phyloP scores from a whole-genome alignment of 2,797 vertebrate genomes.

The Notoglanidium macrostoma region DNA sequence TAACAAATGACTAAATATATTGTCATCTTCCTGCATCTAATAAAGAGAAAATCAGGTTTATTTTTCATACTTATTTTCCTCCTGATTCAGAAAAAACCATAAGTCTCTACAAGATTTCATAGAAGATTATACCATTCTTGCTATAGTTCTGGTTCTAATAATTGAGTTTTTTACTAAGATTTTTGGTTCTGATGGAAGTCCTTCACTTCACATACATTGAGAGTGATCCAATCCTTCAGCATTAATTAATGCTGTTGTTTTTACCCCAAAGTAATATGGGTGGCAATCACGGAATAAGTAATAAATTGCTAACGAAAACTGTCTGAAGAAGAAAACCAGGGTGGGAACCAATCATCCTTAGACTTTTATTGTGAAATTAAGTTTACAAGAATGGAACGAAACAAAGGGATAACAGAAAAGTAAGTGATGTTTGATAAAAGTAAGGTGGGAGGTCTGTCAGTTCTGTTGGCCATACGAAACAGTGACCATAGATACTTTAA shows the following conservation, averaged over 20 bases:
- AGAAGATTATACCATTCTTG: background rate
- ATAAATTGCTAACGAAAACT: background rate
- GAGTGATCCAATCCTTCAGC: background rate
- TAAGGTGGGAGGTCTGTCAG: background rate
- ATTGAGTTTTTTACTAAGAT: background rate
- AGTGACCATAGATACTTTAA: background rate
- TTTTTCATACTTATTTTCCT: background rate
- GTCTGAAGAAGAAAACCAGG: background rate
- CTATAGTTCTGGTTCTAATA: background rate
- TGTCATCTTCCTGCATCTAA: constrained; percentile 16
- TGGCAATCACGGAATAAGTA: background rate
- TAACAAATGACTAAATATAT: constrained; percentile 10
- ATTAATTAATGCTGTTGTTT: background rate
- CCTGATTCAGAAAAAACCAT: background rate
- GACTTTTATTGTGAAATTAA: background rate
- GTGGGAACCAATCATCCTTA: background rate
- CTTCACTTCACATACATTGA: background rate
- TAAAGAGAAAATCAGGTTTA: background rate
- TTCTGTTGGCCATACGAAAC: background rate
- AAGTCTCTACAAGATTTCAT: background rate
- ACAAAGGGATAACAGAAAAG: background rate
- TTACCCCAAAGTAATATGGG: background rate
- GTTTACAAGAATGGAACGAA: background rate
- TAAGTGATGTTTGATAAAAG: background rate
- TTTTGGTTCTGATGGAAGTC: background rate